A percentile compares a stretch with the other conserved stretches of the same genome.
phyloP scores from a whole-genome alignment of 2,113 vertebrate species.

The Onychorhynchus coronatus region DNA sequence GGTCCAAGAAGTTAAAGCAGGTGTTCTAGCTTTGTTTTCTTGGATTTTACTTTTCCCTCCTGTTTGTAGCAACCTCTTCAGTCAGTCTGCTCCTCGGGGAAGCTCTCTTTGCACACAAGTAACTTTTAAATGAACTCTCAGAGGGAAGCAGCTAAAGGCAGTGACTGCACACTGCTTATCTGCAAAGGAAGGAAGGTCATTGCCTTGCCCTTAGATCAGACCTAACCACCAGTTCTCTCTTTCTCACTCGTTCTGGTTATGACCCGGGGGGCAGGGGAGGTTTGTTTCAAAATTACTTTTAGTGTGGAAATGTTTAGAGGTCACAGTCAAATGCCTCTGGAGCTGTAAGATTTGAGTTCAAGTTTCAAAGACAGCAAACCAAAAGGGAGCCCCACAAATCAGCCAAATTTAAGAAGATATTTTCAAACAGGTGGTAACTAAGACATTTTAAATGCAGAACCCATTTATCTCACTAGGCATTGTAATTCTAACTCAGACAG shows the following conservation, averaged over 20 bases:
- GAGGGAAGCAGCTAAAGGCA: not conserved
- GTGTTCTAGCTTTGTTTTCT: not conserved
- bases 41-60: not conserved
- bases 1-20: not conserved
- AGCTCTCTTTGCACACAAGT: not conserved
- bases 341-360: not conserved
- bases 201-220: not conserved
- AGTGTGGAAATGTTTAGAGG: not conserved
- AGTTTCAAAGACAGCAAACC: not conserved
- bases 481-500: not conserved
- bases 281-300: not conserved
- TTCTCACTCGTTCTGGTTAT: not conserved
- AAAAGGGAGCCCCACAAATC: not conserved
- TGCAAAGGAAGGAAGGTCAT: not conserved
- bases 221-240: not conserved
- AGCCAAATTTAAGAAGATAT: not conserved
- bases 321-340: not conserved
- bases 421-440: not conserved
- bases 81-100: not conserved
- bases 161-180: not conserved
- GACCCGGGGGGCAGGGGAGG: rapidly evolving
- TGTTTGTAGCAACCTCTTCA: not conserved
- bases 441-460: not conserved
- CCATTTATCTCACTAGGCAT: not conserved
- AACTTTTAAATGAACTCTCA: not conserved